These are phyloP conservation scores for Protodeltote pygarga DNA, from an alignment of 2,888 invertebrate species.

Conservation along the genomic window DNA sequence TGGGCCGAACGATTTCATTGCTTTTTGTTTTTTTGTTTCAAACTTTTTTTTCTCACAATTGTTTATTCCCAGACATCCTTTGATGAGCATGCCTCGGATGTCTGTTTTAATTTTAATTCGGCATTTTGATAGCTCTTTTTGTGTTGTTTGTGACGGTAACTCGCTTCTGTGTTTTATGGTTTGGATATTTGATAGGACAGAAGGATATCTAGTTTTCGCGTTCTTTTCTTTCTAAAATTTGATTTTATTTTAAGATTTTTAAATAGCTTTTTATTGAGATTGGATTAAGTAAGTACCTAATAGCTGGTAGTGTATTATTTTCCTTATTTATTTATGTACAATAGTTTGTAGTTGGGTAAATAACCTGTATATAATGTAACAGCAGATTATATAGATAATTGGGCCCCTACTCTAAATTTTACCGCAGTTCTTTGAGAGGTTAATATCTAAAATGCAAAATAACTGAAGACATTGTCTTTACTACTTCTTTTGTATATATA, in stretches of 20 bases:
- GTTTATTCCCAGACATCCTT: constrained; percentile 80
- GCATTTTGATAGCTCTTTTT: constrained; percentile 59
- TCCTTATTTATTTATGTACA: too few relatives aligned
- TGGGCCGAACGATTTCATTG: constrained; percentile 83
- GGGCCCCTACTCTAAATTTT: too few relatives aligned
- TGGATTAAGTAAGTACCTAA: too few relatives aligned
- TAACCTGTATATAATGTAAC: too few relatives aligned
- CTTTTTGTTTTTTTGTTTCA: constrained; percentile 67
- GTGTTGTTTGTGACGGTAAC: constrained; percentile 29
- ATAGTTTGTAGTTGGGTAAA: too few relatives aligned
- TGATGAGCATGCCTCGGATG: constrained; percentile 70
- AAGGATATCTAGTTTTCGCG: constrained; percentile 10
- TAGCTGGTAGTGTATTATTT: too few relatives aligned
- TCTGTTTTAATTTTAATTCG: constrained; percentile 71
- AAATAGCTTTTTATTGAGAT: not conserved
- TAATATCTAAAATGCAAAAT: too few relatives aligned
- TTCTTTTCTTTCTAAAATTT: constrained; percentile 4
- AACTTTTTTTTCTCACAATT: constrained; percentile 58
- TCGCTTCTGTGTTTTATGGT: constrained; percentile 19
- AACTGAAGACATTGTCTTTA: too few relatives aligned
- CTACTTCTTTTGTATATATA: too few relatives aligned
- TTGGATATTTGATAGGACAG: constrained; percentile 25
- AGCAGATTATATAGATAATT: too few relatives aligned
- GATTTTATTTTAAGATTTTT: not conserved
- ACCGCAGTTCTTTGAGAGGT: too few relatives aligned